Evolutionary conservation across 2,888 invertebrate genomes (phyloP).

Genomic region (Limnephilus rhombicus): DNA sequence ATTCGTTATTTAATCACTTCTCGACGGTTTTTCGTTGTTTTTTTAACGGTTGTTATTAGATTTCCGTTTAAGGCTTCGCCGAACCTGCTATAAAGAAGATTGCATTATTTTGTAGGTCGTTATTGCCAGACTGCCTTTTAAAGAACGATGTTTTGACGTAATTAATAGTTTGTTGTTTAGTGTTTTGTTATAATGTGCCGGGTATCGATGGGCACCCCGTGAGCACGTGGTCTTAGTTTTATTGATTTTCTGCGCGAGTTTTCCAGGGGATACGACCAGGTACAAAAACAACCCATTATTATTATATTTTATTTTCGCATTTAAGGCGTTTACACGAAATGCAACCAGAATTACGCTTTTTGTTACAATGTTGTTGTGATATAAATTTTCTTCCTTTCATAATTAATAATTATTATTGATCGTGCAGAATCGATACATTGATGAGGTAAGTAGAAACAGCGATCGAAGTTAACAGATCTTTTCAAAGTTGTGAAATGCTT

Average conservation of each 20-base stretch:
- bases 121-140: not conserved
- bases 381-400: not conserved
- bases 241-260: conserved; percentile 44
- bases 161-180: not conserved
- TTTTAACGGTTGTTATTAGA: not conserved
- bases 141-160: not conserved
- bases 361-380: not conserved
- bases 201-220: not conserved
- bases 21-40: conserved; percentile 3
- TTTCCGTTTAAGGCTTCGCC: conserved; percentile 39
- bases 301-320: not conserved
- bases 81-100: not conserved
- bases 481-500: not conserved
- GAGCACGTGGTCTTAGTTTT: conserved; percentile 42
- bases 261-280: conserved; percentile 44
- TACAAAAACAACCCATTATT: not conserved
- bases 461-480: not conserved
- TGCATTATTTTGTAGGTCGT: not conserved
- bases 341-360: not conserved
- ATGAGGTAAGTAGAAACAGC: not conserved
- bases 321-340: not conserved
- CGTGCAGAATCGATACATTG: not conserved
- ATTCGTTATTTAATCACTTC: not conserved
- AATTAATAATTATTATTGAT: not conserved
- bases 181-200: conserved; percentile 13